Base-by-base conservation (phyloP, 1,140 invertebrate genomes). In the Bacillus rossius region DNA sequence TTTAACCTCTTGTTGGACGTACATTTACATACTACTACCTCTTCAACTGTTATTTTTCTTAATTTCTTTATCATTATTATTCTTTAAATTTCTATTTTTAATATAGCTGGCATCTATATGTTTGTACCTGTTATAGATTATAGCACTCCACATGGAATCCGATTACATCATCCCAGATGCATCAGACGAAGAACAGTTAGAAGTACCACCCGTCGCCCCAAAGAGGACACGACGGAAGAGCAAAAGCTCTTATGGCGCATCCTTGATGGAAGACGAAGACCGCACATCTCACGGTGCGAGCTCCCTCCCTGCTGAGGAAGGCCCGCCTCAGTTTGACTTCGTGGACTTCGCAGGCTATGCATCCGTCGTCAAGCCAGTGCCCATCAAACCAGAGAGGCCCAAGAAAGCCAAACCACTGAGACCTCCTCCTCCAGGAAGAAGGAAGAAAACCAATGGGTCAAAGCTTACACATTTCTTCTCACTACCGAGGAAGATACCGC, bases 231-330 rank as follows among this genome's bases (percentile, higher is more conserved):
- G 77, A 0, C 65, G 81, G 22, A 13, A 19, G 10, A 53, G 26
- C 20, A 37, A 43, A 10, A 20, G 20, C 7, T 86, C 86, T 0
- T 70, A 80, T 51, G 76, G 77, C 1, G 16, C 48, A 14, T 80
- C 81, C 1, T 83, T 82, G 0, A 61, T 82, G 10, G 78, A 77
- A 3, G 71, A 71, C 55, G 86, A 88, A 51, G 84, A 87, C 55
- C 76, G 84, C 17, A 86, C 84, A 1, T 88, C 85, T 0, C 79
- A 82, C 55, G 86, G 84, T 1, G 84, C 84, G 3, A 85, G 88
- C 51, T 88, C 86, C 1, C 65, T 82, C 16, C 76, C 57, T 19
- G 40, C 49, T 2, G 57, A 59, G 37, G 37, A 55, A 10, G 53
- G 25, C 19, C 40, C 43, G 8, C 26, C 40, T 38, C 16, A 23